Percentiles rank a stretch among this genome's conserved stretches.
Evolutionary conservation across 2,113 vertebrate species (phyloP).

Genomic region (Heptranchias perlo): DNA sequence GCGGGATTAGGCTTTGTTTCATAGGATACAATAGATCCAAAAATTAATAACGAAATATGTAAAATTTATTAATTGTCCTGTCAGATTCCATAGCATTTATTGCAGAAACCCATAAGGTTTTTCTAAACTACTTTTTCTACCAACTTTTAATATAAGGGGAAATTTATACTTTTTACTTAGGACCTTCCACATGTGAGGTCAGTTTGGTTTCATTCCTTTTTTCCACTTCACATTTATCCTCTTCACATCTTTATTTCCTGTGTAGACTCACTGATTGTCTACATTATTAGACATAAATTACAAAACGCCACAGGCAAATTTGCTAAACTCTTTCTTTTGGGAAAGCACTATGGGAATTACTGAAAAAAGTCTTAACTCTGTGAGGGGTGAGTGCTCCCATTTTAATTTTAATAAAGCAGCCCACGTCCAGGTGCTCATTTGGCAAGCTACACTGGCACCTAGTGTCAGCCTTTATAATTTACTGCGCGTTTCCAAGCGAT

Average conservation of each 20-base stretch:
- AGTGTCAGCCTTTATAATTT: conserved; percentile 27
- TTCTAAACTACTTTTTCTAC: background rate
- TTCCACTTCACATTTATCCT: background rate
- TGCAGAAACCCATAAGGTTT: background rate
- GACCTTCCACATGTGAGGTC: background rate
- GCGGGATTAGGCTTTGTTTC: no score
- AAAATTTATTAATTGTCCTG: background rate
- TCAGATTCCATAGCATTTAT: background rate
- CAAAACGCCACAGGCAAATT: background rate
- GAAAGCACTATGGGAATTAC: background rate
- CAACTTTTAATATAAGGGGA: background rate
- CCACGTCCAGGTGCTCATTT: background rate
- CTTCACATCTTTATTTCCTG: background rate
- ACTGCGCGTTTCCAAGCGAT: background rate
- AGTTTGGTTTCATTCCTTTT: background rate
- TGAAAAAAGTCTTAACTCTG: background rate
- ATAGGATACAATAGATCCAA: background rate
- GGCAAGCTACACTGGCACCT: conserved; percentile 36
- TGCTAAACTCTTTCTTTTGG: background rate
- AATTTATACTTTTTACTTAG: background rate
- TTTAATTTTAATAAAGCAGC: background rate
- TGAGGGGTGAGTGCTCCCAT: no score
- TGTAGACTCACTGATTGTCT: background rate
- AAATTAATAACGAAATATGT: background rate
- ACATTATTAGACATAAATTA: background rate